These are phyloP conservation scores for Pyrocephalus nanus DNA, from an alignment of 2,797 vertebrate genomes.

Conservation along the genomic window DNA sequence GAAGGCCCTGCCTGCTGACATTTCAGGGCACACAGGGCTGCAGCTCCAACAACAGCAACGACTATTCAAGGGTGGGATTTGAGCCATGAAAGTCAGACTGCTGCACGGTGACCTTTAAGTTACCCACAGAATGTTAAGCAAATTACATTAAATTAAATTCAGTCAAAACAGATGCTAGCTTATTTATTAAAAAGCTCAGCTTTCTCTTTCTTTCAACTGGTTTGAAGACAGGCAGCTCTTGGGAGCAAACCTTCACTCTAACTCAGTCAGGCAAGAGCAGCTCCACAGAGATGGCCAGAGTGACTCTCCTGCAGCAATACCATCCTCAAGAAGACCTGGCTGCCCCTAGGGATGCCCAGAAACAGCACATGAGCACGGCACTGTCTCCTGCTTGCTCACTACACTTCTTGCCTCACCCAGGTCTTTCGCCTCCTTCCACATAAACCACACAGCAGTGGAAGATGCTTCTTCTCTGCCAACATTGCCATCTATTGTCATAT, in stretches of 20 bases:
- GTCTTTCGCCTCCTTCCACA: neutral
- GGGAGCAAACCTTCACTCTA: neutral
- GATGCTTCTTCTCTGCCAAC: neutral
- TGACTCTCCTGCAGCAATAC: neutral
- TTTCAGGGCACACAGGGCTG: neutral
- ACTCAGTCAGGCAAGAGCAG: neutral
- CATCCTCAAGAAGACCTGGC: neutral
- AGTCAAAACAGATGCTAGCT: constrained; percentile 44
- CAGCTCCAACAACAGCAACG: neutral
- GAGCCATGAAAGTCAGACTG: constrained; percentile 26
- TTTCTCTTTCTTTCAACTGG: constrained; percentile 16
- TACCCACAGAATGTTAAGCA: constrained; percentile 52
- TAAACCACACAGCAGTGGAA: accelerated
- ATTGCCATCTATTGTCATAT: neutral
- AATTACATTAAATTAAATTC: constrained; percentile 57
- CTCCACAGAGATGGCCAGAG: neutral
- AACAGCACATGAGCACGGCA: neutral
- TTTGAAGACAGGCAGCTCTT: constrained; percentile 3
- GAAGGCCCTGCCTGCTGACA: neutral
- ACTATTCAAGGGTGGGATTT: constrained; percentile 6
- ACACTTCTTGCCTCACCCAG: neutral
- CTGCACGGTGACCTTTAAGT: constrained; percentile 27
- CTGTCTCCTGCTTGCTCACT: neutral
- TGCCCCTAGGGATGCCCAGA: neutral
- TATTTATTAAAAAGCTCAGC: constrained; percentile 51